Evolutionary conservation across 2,888 invertebrate genomes (phyloP), one percentile per base, ranked within the genome.

Genomic region (Lasioglossum zephyrum): DNA sequence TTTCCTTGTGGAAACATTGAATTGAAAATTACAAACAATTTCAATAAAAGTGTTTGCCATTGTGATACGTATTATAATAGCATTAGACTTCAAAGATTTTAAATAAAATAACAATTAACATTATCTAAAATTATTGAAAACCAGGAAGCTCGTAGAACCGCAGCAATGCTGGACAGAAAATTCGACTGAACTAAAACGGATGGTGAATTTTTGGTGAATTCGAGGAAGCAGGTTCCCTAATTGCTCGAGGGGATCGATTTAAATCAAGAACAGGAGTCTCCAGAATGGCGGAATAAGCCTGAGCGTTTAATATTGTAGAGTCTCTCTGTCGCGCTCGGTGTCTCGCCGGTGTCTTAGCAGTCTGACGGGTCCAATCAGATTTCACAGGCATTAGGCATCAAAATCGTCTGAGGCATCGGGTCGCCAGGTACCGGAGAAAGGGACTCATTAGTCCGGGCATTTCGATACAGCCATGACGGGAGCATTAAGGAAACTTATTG

Each of bases 401-500:
- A 69, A 69, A 13, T 41, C 36, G 36, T 63, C 63, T 41, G 49
- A 53, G 26, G 66, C 8, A 31, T 31, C 18, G 53, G 69, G 39
- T 78, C 70, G 60, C 16, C n/a, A n/a, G 26, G 66, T 13, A 22
- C n/a, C 36, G 22, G 26, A 16, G 39, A 22, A 47, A 16, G 69
- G 69, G n/a, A 39, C 69, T 77, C 77, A 69, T 77, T 77, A 77
- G 77, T 69, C 70, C 70, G n/a, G 18, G 88, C 70, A 75, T 83
- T 77, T 81, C 77, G 77, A 77, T 77, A 77, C 77, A 77, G 69
- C 77, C 36, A 66, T 69, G 77, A 84, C 78, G 73, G 31, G 81
- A 26, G 90, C 82, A 88, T 91, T 90, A 91, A 91, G 89, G 91
- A 91, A 91, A 91, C 90, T 89, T 88, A 90, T 90, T 88, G 90